A percentile compares a stretch with the other conserved stretches of the same genome.
These are phyloP conservation scores for Platichthys flesus DNA, from an alignment of 2,113 vertebrate species.

Conservation along the genomic window DNA sequence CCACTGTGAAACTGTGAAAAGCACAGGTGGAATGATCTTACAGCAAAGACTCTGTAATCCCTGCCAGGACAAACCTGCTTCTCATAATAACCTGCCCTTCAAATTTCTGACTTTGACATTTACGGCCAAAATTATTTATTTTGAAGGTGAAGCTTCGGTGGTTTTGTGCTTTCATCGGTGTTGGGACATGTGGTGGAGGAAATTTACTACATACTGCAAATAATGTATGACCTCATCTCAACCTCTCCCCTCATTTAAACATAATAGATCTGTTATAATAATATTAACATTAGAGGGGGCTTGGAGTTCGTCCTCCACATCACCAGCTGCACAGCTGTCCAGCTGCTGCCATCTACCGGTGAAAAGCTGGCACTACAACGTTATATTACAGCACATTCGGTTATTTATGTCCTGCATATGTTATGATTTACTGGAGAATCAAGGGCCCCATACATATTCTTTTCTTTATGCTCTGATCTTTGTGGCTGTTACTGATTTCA, in stretches of 20 bases:
- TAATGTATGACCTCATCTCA: background rate
- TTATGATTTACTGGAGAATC: background rate
- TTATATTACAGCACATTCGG: background rate
- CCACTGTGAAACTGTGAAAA: background rate
- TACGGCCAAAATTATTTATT: constrained; percentile 20
- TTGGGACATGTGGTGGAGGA: constrained; percentile 10
- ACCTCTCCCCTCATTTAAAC: constrained; percentile 1
- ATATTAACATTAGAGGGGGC: constrained; percentile 6
- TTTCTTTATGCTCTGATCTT: constrained; percentile 10
- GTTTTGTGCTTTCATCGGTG: constrained; percentile 21
- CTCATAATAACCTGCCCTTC: constrained; percentile 25
- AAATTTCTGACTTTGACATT: constrained; percentile 37
- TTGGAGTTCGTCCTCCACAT: constrained; percentile 10
- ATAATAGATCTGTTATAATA: constrained; percentile 12
- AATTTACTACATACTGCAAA: constrained; percentile 5
- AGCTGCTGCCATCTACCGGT: constrained; percentile 62
- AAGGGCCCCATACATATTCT: background rate
- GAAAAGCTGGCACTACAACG: constrained; percentile 2
- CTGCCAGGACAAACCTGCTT: constrained; percentile 17
- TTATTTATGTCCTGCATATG: constrained; percentile 16
- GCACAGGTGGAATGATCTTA: background rate
- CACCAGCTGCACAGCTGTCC: constrained; percentile 20
- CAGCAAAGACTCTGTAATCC: background rate
- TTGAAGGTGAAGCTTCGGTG: constrained; percentile 5
- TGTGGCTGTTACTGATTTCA: constrained; percentile 26